Evolutionary conservation across 1,140 invertebrate genomes (phyloP).

Genomic region (Amyelois transitella): DNA sequence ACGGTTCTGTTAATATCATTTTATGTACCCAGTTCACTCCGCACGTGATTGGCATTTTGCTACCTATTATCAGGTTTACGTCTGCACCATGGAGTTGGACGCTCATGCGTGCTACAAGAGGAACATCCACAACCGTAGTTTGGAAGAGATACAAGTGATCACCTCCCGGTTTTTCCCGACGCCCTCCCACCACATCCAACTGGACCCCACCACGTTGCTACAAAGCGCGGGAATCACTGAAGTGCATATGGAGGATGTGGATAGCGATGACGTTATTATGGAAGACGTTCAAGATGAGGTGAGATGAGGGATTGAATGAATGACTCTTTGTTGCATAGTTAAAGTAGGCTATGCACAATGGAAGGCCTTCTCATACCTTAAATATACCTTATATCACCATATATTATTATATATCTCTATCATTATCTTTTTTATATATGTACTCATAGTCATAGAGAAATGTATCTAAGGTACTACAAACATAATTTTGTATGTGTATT

Average conservation of each 20-base stretch:
- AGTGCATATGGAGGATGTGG: conserved; percentile 78
- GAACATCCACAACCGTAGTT: conserved; percentile 88
- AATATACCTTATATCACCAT: no score
- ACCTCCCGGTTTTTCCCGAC: conserved; percentile 86
- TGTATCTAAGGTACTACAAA: no score
- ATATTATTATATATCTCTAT: no score
- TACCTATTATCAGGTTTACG: conserved; percentile 85
- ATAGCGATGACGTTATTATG: conserved; percentile 67
- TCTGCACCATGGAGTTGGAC: conserved; percentile 91
- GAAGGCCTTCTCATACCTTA: no score
- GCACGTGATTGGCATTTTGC: no score
- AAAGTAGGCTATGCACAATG: no score
- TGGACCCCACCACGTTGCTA: conserved; percentile 88
- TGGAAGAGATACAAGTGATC: conserved; percentile 87
- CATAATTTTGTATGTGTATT: no score
- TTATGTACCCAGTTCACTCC: no score
- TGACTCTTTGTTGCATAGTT: no score
- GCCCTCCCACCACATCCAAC: conserved; percentile 78
- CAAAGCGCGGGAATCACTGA: conserved; percentile 82
- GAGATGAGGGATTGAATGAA: conserved; percentile 21
- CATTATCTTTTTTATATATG: no score
- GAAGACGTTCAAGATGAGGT: conserved; percentile 61
- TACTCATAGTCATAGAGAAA: no score
- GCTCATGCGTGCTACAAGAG: conserved; percentile 83
- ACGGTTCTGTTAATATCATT: no score